Evolutionary conservation across 2,113 vertebrate genomes (phyloP), one percentile per base, ranked within the genome.

Genomic region (Athene noctua): DNA sequence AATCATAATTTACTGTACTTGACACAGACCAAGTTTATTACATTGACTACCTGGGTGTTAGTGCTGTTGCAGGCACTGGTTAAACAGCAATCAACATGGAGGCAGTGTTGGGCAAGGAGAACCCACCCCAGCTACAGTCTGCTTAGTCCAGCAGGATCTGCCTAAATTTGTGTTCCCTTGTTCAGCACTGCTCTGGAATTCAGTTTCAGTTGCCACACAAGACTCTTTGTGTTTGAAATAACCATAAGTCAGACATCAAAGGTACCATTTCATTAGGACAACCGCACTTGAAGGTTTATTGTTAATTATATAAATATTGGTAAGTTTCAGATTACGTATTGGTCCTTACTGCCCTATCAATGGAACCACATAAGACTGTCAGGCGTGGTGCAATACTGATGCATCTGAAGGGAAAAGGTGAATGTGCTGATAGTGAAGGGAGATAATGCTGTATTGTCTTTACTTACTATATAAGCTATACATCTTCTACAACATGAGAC

Each of bases 101-200:
- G n/a, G 10, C 10, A 42, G 20, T 1, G 1, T 2, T 13, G 7
- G 13, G 23, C 23, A 66, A 22, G 27, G 3, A 54, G 26, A 65
- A 18, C 8, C 32, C 34, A 29, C 5, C 16, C 26, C 22, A 25
- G 11, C 14, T 10, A 38, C 12, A 57, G 21, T 20, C 12, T 27
- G 13, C 4, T 2, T 3, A 42, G 36, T 12, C 13, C 51, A 66
- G 27, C 6, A 81, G 34, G 5, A 1, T 54, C 51, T 62, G 26
- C 22, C 16, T 20, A 42, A 36, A 55, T 30, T 6, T n/a, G 9
- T 18, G 15, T 26, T 65, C 6, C 34, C 12, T 52, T 11, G 4
- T 47, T 70, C 51, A 46, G 12, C 21, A 63, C 10, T 13, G 12
- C 20, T 34, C 44, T 54, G 23, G 21, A 79, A 79, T 63, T 66